Conservation (phyloP, 2,113 vertebrate species). For the Sialia sialis region DNA sequence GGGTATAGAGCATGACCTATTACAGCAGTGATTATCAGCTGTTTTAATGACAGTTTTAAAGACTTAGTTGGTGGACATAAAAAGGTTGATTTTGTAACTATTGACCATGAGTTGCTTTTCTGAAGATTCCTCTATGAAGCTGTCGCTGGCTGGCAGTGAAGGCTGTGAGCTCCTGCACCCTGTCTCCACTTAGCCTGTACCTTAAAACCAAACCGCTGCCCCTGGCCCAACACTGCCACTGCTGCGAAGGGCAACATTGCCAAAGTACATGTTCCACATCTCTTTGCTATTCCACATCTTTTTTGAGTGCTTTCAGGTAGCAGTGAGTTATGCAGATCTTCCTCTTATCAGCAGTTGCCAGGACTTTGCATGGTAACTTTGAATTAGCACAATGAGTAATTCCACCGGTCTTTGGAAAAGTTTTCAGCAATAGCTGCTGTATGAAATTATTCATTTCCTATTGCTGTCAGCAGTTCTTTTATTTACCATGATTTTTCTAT, state of each 20-base stretch:
- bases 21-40: not conserved
- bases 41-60: not conserved
- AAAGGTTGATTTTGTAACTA: not conserved
- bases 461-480: conserved; percentile 34
- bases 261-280: not conserved
- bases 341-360: conserved; percentile 17
- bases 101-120: not conserved
- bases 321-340: not conserved
- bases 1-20: not conserved
- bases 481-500: not conserved
- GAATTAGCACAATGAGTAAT: conserved; percentile 6
- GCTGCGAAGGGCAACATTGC: accelerated
- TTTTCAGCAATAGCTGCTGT: not conserved
- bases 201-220: accelerated
- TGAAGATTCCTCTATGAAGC: not conserved
- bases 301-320: not conserved
- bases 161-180: not conserved
- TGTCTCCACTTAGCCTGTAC: accelerated
- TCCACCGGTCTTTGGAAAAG: not conserved
- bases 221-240: accelerated
- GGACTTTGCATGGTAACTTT: not conserved
- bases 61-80: not conserved
- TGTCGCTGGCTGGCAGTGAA: not conserved
- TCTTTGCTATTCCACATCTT: not conserved
- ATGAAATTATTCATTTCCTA: not conserved